Base-by-base conservation (phyloP, 2,797 vertebrate species). In the Melanotaenia boesemani region DNA sequence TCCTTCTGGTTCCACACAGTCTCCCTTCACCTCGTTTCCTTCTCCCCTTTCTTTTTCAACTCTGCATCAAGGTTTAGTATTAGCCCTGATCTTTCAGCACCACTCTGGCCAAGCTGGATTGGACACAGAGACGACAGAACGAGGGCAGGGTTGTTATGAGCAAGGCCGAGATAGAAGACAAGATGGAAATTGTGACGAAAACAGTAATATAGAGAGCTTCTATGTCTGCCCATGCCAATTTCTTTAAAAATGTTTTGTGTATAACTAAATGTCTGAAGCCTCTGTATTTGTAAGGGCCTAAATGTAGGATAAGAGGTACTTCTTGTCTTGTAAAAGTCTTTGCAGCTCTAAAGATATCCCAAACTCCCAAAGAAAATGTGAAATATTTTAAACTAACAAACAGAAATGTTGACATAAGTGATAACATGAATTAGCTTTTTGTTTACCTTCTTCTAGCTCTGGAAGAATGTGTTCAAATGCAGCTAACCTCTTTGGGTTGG, bases 21-120 rank as follows among this genome's bases (percentile, higher is more conserved):
- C 20, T 20, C 24, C 4, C 16, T n/a, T n/a, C 46, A 48, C 46
- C 46, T 2, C 44, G 15, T 20, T 20, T 4, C 67, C 52, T 18
- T 34, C 71, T 54, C 67, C 55, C 57, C 52, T 70, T 24, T 72
- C 70, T 66, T 77, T 30, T 74, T 76, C 58, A 63, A 28, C 48
- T 76, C 76, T 44, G 48, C 77, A 71, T 83, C 83, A 72, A 39
- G 69, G 67, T 76, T 36, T 44, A 54, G 79, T 56, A 30, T 72
- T 82, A 88, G 84, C 81, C 88, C 70, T 36, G 76, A 91, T 86
- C 88, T 78, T 89, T 91, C 89, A 87, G 81, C 82, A 72, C 70
- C 76, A 36, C 83, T 87, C 85, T 65, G 85, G 74, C 77, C 58
- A 3, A 34, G 74, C 80, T 13, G 84, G 86, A 85, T 6, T 56